Conservation (phyloP, 1,140 invertebrate genomes). For the Conus betulinus region DNA sequence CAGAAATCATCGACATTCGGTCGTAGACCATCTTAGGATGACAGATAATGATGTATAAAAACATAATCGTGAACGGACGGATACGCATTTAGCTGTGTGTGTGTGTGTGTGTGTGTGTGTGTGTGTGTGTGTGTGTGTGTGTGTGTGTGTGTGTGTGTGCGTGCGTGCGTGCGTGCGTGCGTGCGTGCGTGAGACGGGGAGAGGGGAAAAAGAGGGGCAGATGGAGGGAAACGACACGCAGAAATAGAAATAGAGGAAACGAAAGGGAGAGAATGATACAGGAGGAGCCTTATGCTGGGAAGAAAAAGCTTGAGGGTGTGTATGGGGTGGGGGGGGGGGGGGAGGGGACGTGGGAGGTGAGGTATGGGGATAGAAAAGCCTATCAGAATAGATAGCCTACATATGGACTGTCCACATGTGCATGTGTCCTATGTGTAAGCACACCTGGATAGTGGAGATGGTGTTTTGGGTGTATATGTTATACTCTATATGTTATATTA, state of each 20-base stretch:
- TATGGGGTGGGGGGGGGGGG: too few relatives aligned
- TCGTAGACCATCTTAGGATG: not conserved
- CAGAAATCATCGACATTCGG: too few relatives aligned
- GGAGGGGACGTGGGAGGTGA: too few relatives aligned
- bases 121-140: not conserved
- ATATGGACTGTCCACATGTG: too few relatives aligned
- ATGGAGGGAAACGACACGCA: not conserved
- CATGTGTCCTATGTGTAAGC: too few relatives aligned
- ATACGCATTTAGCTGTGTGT: not conserved
- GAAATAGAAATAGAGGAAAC: not conserved
- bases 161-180: not conserved
- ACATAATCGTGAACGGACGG: not conserved
- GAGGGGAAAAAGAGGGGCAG: not conserved
- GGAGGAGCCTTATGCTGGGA: too few relatives aligned
- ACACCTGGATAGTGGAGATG: too few relatives aligned
- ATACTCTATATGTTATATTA: too few relatives aligned
- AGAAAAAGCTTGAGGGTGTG: too few relatives aligned
- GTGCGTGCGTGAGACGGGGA: not conserved
- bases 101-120: not conserved
- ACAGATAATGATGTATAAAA: not conserved
- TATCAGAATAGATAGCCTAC: too few relatives aligned
- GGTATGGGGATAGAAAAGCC: too few relatives aligned
- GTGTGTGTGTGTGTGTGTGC: not conserved
- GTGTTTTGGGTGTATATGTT: too few relatives aligned
- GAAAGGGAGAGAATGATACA: slow-evolving; percentile 1